These are phyloP conservation scores for Macrotus californicus DNA, from an alignment of 2,113 vertebrate species.

Conservation along the genomic window DNA sequence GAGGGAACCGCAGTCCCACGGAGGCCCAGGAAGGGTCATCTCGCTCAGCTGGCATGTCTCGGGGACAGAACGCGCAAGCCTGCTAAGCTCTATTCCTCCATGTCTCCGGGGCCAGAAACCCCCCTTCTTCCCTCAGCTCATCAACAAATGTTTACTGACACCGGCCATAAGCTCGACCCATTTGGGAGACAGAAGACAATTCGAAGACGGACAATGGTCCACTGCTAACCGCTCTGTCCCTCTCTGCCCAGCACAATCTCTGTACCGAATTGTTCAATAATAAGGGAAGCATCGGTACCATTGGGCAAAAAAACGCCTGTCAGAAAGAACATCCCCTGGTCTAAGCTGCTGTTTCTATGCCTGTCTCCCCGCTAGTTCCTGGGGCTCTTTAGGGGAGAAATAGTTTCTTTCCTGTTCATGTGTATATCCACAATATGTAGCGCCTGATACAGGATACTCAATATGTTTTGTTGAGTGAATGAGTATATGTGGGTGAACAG, in stretches of 20 bases:
- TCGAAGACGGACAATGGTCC: not conserved
- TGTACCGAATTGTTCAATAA: too few relatives aligned
- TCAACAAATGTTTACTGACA: not conserved
- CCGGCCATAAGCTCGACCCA: not conserved
- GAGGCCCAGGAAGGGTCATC: not conserved
- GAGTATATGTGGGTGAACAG: too few relatives aligned
- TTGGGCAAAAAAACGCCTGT: not conserved
- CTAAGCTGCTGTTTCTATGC: not conserved
- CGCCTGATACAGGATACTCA: too few relatives aligned
- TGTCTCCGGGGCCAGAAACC: not conserved
- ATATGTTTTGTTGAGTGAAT: not conserved
- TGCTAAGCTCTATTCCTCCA: not conserved
- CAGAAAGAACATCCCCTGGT: not conserved
- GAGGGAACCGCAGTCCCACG: not conserved
- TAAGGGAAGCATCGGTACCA: not conserved
- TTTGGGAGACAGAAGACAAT: not conserved
- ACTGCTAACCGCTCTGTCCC: too few relatives aligned
- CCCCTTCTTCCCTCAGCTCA: not conserved
- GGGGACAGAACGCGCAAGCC: not conserved
- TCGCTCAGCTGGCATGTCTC: not conserved
- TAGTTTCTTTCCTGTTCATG: not conserved
- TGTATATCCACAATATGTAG: rapidly evolving
- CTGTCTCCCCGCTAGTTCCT: not conserved
- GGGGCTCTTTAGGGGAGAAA: not conserved
- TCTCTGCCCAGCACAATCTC: not conserved